phyloP scores from a whole-genome alignment of 2,888 invertebrate genomes.

The Mimumesa dahlbomi region DNA sequence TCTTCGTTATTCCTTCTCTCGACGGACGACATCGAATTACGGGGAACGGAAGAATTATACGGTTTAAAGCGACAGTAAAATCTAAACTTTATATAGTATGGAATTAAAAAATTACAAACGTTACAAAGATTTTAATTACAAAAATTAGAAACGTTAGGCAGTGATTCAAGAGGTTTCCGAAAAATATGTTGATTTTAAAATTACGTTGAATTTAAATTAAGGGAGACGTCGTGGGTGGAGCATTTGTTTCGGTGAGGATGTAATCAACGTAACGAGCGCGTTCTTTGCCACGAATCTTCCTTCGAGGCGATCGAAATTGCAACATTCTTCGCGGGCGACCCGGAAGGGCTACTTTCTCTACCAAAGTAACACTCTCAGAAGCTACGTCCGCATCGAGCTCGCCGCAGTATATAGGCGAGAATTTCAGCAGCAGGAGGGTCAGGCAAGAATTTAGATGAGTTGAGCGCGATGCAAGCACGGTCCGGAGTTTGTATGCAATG shows the following conservation, averaged over 20 bases:
- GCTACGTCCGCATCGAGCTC: background rate
- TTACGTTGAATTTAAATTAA: conserved; percentile 32
- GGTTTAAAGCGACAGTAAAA: background rate
- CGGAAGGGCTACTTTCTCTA: background rate
- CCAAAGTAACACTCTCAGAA: conserved; percentile 9
- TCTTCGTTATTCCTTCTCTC: background rate
- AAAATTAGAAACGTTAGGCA: too few species aligned
- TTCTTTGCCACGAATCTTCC: conserved; percentile 10
- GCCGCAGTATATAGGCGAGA: conserved; percentile 14
- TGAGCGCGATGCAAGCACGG: conserved; percentile 11
- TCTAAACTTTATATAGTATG: too few species aligned
- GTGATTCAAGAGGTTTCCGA: too few species aligned
- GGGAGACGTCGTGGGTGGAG: conserved; percentile 30
- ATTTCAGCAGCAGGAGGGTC: conserved; percentile 18
- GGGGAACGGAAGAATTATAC: background rate
- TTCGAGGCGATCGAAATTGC: conserved; percentile 38
- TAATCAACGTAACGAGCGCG: conserved; percentile 39
- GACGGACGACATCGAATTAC: background rate
- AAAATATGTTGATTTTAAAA: too few species aligned
- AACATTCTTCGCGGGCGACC: conserved; percentile 22
- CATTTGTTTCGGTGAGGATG: conserved; percentile 43
- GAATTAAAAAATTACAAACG: background rate
- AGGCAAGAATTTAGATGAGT: conserved; percentile 39
- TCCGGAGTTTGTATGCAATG: conserved; percentile 28
- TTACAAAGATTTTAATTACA: background rate